Conservation (phyloP, 1,140 invertebrate genomes). For the Euborellia annulipes region DNA sequence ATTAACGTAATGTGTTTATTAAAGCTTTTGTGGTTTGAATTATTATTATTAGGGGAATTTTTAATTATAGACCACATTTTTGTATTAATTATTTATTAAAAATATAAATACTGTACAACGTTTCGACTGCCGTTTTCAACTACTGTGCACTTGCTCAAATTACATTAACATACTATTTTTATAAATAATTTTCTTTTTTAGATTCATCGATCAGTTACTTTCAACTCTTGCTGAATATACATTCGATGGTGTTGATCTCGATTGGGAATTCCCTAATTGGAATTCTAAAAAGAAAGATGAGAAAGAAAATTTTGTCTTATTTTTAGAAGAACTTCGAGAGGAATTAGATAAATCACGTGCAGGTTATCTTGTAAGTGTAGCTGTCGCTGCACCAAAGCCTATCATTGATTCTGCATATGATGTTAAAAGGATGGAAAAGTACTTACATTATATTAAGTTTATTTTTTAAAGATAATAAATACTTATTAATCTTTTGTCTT, state of each 20-base stretch:
- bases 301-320: constrained; percentile 46
- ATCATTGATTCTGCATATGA: constrained; percentile 62
- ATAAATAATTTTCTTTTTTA: constrained; percentile 20
- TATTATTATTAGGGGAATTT: too few relatives aligned
- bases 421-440: constrained; percentile 55
- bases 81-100: neutral
- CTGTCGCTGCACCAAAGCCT: constrained; percentile 54
- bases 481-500: constrained; percentile 13
- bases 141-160: too few relatives aligned
- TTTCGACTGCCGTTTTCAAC: neutral
- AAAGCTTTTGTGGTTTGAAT: too few relatives aligned
- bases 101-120: neutral
- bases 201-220: constrained; percentile 51
- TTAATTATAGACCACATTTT: constrained; percentile 1
- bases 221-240: constrained; percentile 39
- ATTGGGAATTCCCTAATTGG: constrained; percentile 73
- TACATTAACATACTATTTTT: neutral
- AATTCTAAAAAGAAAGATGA: constrained; percentile 39
- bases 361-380: constrained; percentile 48
- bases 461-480: constrained; percentile 9
- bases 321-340: constrained; percentile 49
- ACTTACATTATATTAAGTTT: constrained; percentile 18
- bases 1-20: too few relatives aligned
- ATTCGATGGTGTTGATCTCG: constrained; percentile 68
- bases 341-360: constrained; percentile 40